phyloP scores from a whole-genome alignment of 2,113 vertebrate species.

The Sisor rabdophorus region DNA sequence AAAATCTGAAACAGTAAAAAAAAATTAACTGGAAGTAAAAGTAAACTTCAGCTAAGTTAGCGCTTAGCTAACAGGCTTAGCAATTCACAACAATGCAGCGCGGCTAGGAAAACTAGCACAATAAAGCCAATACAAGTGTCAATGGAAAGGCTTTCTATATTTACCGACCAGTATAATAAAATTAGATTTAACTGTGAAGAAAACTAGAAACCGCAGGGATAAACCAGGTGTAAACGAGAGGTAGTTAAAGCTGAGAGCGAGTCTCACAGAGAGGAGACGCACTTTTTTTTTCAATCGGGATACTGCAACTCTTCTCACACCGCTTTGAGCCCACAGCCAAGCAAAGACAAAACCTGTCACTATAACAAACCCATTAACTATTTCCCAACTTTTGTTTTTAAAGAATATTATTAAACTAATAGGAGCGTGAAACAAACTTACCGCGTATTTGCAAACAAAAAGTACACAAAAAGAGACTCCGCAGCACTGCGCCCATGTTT shows the following conservation, averaged over 20 bases:
- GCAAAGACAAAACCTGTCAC: not conserved
- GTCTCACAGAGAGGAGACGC: not conserved
- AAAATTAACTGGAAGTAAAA: no score
- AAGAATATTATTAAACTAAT: no score
- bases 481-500: constrained; percentile 85
- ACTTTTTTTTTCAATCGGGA: not conserved
- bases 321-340: not conserved
- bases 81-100: constrained; percentile 8
- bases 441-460: constrained; percentile 82
- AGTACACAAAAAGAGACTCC: constrained; percentile 80
- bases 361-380: not conserved
- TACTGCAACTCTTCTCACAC: not conserved
- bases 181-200: not conserved
- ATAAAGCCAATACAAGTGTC: not conserved
- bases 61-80: not conserved
- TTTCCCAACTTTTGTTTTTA: not conserved
- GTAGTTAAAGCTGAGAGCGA: not conserved
- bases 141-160: no score
- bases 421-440: constrained; percentile 58
- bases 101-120: not conserved
- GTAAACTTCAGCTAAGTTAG: not conserved
- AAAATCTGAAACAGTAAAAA: not conserved
- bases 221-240: not conserved
- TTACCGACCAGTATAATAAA: no score
- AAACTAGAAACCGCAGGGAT: not conserved